Evolutionary conservation across 2,113 vertebrate species (phyloP).

Genomic region (Phoenicopterus ruber): DNA sequence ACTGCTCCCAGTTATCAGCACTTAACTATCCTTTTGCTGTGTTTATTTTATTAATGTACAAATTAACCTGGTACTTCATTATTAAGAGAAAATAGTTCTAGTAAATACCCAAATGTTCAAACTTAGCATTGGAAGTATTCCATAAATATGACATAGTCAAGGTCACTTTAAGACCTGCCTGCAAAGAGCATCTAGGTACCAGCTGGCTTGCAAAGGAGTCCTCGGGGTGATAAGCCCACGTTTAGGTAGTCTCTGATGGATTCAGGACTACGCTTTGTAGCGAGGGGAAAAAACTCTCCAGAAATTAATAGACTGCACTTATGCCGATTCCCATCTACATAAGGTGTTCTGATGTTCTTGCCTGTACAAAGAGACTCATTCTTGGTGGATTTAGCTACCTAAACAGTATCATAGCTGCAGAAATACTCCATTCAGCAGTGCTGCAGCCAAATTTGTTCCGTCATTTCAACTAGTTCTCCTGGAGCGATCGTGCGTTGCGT

Average conservation of each 20-base stretch:
- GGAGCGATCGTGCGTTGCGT: not conserved
- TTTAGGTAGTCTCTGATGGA: not conserved
- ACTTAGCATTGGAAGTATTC: not conserved
- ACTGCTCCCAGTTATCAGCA: not conserved
- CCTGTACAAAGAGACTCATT: not conserved
- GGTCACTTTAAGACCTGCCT: not conserved
- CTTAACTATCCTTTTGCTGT: not conserved
- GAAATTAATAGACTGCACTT: not conserved
- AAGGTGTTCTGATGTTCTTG: not conserved
- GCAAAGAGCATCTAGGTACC: not conserved
- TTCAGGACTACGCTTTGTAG: not conserved
- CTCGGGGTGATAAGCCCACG: not conserved
- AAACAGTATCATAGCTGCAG: not conserved
- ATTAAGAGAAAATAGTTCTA: not conserved
- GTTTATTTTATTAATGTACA: not conserved
- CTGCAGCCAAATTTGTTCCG: not conserved
- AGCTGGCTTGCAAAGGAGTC: not conserved
- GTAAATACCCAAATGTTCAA: not conserved
- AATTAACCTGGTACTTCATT: not conserved
- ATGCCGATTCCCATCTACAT: fast-evolving
- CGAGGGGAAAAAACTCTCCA: not conserved
- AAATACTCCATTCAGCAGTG: not conserved
- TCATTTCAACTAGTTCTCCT: not conserved
- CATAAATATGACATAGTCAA: not conserved
- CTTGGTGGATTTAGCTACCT: not conserved